Percentiles rank a stretch among this genome's conserved stretches.
phyloP scores from a whole-genome alignment of 2,113 vertebrate species.

The Chauna torquata region DNA sequence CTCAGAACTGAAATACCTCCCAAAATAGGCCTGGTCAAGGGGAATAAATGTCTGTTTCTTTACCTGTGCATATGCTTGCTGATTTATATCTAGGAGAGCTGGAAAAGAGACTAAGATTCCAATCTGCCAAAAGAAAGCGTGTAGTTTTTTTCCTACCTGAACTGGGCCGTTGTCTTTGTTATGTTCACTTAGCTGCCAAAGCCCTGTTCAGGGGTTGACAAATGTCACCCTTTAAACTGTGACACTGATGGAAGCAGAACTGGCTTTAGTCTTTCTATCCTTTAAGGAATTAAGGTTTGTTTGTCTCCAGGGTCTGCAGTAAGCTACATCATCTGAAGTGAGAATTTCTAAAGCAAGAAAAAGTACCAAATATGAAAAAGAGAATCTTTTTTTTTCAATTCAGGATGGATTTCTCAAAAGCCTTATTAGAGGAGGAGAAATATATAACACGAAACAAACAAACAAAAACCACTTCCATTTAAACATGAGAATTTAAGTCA shows the following conservation, averaged over 20 bases:
- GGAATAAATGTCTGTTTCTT: background rate
- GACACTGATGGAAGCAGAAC: background rate
- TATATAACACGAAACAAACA: background rate
- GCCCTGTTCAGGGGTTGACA: background rate
- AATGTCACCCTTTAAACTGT: background rate
- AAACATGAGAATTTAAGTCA: background rate
- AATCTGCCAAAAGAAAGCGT: background rate
- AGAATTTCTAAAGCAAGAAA: background rate
- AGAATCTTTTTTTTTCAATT: background rate
- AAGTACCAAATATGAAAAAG: background rate
- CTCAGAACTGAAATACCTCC: background rate
- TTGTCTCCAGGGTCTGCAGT: background rate
- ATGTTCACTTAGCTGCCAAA: background rate
- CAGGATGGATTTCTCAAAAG: background rate
- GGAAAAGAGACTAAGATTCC: background rate
- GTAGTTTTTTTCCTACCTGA: background rate
- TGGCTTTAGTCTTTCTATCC: too few relatives aligned
- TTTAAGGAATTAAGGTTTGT: background rate
- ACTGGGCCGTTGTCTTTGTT: background rate
- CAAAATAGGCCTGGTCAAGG: background rate
- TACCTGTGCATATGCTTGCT: fast-evolving
- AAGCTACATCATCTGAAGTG: background rate
- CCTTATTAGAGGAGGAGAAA: background rate
- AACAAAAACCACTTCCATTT: background rate
- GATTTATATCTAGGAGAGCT: background rate